phyloP scores from a whole-genome alignment of 37 sponge, comb jelly and placozoan genomes.

The Ianthella basta region DNA sequence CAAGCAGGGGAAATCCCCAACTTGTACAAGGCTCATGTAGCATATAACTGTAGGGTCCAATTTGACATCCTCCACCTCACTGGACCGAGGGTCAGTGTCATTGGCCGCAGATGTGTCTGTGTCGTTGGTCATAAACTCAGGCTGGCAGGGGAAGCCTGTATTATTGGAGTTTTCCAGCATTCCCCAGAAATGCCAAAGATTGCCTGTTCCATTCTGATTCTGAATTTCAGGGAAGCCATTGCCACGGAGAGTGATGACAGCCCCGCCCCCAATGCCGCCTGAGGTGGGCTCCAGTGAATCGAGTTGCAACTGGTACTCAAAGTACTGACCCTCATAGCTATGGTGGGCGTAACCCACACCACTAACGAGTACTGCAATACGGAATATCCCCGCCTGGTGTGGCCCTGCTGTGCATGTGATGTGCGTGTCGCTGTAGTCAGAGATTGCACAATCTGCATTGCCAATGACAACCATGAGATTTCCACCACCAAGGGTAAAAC shows the following conservation, averaged over 20 bases:
- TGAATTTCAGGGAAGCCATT: slow-evolving; percentile 50
- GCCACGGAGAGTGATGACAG: slow-evolving; percentile 52
- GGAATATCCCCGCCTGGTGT: slow-evolving; percentile 52
- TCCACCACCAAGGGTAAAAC: slow-evolving; percentile 21
- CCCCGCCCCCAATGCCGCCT: slow-evolving; percentile 66
- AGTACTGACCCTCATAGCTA: slow-evolving; percentile 2
- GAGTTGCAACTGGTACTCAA: slow-evolving; percentile 56
- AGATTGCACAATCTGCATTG: neutral
- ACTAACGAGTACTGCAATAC: slow-evolving; percentile 22
- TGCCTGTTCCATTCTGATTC: no score
- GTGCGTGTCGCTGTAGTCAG: neutral
- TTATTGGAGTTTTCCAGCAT: no score
- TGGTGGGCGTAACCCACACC: slow-evolving; percentile 39
- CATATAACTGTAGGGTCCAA: neutral
- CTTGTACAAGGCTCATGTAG: neutral
- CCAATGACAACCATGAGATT: neutral
- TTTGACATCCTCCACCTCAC: neutral
- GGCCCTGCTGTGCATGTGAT: slow-evolving; percentile 60
- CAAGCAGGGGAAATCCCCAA: neutral
- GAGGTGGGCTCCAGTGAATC: slow-evolving; percentile 26
- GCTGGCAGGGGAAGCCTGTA: no score
- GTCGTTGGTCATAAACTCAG: no score
- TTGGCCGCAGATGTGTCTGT: no score
- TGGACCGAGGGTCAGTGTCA: no score
- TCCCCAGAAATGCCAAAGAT: no score